Conservation (phyloP, 2,888 invertebrate species). For the Iphiclides podalirius region DNA sequence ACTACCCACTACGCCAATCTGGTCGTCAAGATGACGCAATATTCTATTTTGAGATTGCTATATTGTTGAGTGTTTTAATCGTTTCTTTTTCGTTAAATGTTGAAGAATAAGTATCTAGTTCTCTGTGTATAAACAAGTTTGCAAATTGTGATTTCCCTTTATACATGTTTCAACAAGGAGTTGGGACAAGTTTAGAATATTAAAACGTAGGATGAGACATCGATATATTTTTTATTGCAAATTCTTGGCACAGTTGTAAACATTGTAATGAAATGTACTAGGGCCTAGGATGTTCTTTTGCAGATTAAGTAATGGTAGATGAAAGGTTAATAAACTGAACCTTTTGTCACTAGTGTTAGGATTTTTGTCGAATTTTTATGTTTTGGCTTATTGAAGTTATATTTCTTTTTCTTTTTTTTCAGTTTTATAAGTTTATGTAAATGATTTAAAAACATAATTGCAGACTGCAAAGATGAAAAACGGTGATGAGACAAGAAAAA, state of each 20-base stretch:
- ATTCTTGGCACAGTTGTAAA: background rate
- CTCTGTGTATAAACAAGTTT: background rate
- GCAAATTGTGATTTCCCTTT: constrained; percentile 7
- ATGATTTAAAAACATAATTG: no score
- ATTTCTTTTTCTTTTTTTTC: no score
- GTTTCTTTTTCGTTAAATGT: constrained; percentile 1
- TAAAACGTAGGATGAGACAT: background rate
- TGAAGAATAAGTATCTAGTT: background rate
- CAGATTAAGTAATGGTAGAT: no score
- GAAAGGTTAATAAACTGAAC: no score
- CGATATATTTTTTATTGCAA: background rate
- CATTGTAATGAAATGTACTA: background rate
- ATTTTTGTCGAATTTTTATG: no score
- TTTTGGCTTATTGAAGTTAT: no score
- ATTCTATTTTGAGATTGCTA: constrained; percentile 2
- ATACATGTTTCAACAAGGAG: background rate
- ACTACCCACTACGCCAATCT: no score
- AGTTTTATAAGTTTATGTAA: no score
- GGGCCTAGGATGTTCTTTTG: no score
- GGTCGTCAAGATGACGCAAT: constrained; percentile 18
- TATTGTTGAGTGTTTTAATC: background rate
- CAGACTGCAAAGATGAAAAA: no score
- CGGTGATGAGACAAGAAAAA: no score
- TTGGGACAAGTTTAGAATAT: background rate
- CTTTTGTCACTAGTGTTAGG: no score